phyloP scores from a whole-genome alignment of 2,797 vertebrate genomes.

The Smutsia gigantea region DNA sequence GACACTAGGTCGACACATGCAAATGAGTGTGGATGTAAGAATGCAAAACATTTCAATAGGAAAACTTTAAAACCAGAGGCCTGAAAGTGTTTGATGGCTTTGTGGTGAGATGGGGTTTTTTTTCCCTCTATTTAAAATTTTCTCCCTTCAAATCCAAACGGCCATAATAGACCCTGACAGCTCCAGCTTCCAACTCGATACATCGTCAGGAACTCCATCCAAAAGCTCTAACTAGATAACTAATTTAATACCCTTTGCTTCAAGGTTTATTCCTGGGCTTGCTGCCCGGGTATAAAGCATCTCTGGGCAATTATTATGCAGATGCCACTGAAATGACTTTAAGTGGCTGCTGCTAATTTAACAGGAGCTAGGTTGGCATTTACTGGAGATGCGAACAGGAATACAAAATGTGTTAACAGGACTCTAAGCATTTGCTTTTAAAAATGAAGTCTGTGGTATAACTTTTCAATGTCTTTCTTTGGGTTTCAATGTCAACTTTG shows the following conservation, averaged over 20 bases:
- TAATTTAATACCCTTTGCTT: conserved; percentile 88
- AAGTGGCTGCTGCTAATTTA: conserved; percentile 86
- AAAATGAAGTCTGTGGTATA: conserved; percentile 41
- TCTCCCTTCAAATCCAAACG: conserved; percentile 77
- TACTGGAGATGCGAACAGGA: conserved; percentile 71
- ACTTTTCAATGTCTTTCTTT: neutral
- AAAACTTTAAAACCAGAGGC: conserved; percentile 57
- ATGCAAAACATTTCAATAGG: neutral
- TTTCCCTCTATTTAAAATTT: conserved; percentile 59
- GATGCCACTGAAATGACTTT: conserved; percentile 85
- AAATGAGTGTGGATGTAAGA: neutral
- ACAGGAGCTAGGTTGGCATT: conserved; percentile 79
- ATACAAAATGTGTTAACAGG: conserved; percentile 70
- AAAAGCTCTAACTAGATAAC: conserved; percentile 87
- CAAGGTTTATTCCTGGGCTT: conserved; percentile 88
- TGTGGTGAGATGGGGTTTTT: neutral
- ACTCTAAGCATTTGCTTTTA: conserved; percentile 48
- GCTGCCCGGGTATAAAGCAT: conserved; percentile 86
- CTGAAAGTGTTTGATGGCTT: neutral
- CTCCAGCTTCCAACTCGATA: conserved; percentile 83
- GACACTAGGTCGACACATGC: neutral
- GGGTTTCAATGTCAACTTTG: neutral
- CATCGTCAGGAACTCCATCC: conserved; percentile 86
- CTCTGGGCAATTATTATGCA: conserved; percentile 86
- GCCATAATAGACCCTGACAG: conserved; percentile 83